A percentile compares a stretch with the other conserved stretches of the same genome.
These are phyloP conservation scores for Monomorium pharaonis DNA, from an alignment of 1,140 invertebrate genomes.

Conservation along the genomic window DNA sequence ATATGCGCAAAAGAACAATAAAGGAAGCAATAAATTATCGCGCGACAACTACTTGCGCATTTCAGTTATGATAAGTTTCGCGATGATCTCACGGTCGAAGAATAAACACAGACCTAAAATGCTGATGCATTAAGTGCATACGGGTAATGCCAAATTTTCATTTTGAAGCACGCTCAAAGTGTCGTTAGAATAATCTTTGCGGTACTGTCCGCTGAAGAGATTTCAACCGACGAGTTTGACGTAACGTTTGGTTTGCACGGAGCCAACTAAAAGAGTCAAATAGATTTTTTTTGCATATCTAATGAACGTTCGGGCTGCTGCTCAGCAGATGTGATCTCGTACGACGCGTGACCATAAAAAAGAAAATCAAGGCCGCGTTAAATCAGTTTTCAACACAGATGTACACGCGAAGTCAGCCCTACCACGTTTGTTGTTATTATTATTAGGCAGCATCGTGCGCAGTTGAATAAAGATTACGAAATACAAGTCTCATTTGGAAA, in stretches of 20 bases:
- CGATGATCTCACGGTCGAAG: slow-evolving; percentile 29
- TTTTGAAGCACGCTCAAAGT: neutral
- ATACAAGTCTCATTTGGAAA: neutral
- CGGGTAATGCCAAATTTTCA: slow-evolving; percentile 40
- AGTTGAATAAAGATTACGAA: neutral
- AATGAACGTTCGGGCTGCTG: slow-evolving; percentile 21
- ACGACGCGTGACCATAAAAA: slow-evolving; percentile 18
- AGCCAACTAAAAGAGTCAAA: slow-evolving; percentile 31
- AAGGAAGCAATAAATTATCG: neutral
- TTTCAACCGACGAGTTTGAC: neutral
- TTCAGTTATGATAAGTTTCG: neutral
- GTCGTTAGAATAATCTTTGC: neutral
- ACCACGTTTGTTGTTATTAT: neutral
- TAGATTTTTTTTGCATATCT: slow-evolving; percentile 43
- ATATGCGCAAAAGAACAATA: neutral
- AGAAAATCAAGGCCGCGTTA: slow-evolving; percentile 21
- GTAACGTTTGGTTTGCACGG: slow-evolving; percentile 8
- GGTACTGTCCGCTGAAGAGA: neutral
- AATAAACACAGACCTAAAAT: slow-evolving; percentile 26
- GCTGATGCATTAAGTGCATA: slow-evolving; percentile 20
- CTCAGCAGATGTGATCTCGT: slow-evolving; percentile 16
- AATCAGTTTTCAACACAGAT: neutral
- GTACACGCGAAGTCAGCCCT: neutral
- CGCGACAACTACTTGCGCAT: neutral
- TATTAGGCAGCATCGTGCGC: neutral